Evolutionary conservation across 1,140 invertebrate genomes (phyloP).

Genomic region (Neomicropteryx cornuta): DNA sequence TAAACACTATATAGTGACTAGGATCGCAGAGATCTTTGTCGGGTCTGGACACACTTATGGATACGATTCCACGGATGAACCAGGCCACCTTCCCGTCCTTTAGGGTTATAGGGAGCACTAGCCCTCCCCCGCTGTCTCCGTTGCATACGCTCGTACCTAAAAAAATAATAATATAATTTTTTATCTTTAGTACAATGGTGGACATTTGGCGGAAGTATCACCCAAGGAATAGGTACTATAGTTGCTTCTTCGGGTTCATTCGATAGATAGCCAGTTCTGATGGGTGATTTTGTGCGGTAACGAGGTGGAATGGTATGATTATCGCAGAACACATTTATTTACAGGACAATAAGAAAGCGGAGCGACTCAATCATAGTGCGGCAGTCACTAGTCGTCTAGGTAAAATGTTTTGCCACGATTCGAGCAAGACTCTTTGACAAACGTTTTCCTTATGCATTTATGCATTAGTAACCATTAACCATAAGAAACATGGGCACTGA

Average conservation of each 20-base stretch:
- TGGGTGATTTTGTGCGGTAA: too few relatives aligned
- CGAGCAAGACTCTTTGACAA: too few relatives aligned
- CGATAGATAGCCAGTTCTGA: slow-evolving; percentile 2
- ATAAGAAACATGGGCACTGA: too few relatives aligned
- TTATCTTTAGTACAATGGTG: too few relatives aligned
- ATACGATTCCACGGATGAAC: slow-evolving; percentile 45
- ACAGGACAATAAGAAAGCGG: too few relatives aligned
- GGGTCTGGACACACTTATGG: slow-evolving; percentile 38
- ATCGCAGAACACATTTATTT: too few relatives aligned
- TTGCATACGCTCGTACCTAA: slow-evolving; percentile 48
- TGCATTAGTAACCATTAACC: too few relatives aligned
- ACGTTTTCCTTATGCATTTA: too few relatives aligned
- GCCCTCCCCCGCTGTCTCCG: slow-evolving; percentile 51
- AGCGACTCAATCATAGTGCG: too few relatives aligned
- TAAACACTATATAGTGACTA: slow-evolving; percentile 43
- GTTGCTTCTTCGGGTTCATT: background rate
- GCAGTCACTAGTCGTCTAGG: too few relatives aligned
- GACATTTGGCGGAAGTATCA: slow-evolving; percentile 3
- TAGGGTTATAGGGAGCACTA: slow-evolving; percentile 37
- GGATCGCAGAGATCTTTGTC: slow-evolving; percentile 39
- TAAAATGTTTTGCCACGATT: too few relatives aligned
- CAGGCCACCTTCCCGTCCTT: slow-evolving; percentile 33
- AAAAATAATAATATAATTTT: slow-evolving; percentile 10
- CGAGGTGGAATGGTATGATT: too few relatives aligned
- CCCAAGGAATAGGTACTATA: background rate